These are phyloP conservation scores for Embiotoca jacksoni DNA, from an alignment of 2,113 vertebrate species.

Conservation along the genomic window DNA sequence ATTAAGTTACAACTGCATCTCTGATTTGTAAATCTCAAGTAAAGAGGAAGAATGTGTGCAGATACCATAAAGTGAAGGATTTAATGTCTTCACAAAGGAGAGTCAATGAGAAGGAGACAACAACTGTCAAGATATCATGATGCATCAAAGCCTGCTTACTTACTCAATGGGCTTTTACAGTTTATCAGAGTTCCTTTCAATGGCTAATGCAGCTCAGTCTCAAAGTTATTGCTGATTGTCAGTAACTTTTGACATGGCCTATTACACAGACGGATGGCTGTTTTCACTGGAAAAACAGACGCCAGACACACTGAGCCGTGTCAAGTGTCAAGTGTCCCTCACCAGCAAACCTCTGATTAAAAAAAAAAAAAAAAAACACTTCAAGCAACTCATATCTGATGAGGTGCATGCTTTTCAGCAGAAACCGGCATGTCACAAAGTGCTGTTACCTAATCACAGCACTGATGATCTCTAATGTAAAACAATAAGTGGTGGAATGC, in stretches of 20 bases:
- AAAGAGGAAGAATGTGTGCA: constrained; percentile 13
- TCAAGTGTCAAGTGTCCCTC: constrained; percentile 48
- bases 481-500: constrained; percentile 6
- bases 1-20: constrained; percentile 14
- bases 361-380: constrained; percentile 21
- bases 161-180: constrained; percentile 54
- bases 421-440: constrained; percentile 15
- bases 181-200: constrained; percentile 59
- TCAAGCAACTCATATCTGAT: constrained; percentile 48
- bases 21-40: constrained; percentile 30
- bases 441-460: constrained; percentile 31
- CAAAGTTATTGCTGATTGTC: constrained; percentile 70
- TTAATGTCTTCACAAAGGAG: constrained; percentile 36
- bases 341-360: constrained; percentile 30
- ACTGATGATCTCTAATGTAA: constrained; percentile 34
- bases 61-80: constrained; percentile 12
- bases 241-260: constrained; percentile 75
- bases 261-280: constrained; percentile 75
- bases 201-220: constrained; percentile 44
- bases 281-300: constrained; percentile 58
- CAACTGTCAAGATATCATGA: constrained; percentile 50
- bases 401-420: constrained; percentile 39
- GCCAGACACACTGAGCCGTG: constrained; percentile 22
- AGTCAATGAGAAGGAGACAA: constrained; percentile 43
- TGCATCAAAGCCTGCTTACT: constrained; percentile 50